A percentile compares a stretch with the other conserved stretches of the same genome.
Evolutionary conservation across 1,140 invertebrate species (phyloP).

Genomic region (Cyclargus thomasi): DNA sequence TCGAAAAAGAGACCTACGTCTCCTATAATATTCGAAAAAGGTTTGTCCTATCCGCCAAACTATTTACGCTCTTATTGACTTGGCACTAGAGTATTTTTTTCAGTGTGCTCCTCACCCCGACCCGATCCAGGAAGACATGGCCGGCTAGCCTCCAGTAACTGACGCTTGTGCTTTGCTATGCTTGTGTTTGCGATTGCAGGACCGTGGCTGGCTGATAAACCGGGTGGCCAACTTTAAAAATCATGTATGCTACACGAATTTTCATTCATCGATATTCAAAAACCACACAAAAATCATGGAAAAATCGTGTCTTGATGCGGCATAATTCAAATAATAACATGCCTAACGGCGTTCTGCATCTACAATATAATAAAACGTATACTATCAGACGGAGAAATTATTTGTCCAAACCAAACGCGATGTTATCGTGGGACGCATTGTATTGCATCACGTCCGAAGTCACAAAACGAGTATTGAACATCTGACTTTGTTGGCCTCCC

Average conservation of each 20-base stretch:
- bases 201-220: constrained; percentile 22
- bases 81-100: constrained; percentile 76
- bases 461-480: background rate
- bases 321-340: background rate
- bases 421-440: background rate
- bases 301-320: background rate
- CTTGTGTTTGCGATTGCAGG: constrained; percentile 42
- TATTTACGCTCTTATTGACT: constrained; percentile 62
- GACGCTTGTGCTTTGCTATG: constrained; percentile 60
- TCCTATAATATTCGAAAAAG: background rate
- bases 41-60: constrained; percentile 43
- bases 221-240: constrained; percentile 11
- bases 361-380: too few relatives aligned
- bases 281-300: too few relatives aligned
- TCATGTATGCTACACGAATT: constrained; percentile 3
- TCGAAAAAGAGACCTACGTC: constrained; percentile 4
- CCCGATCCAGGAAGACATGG: constrained; percentile 60
- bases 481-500: background rate
- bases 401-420: background rate
- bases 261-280: background rate
- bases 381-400: background rate
- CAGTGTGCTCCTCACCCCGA: constrained; percentile 72
- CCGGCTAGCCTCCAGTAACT: constrained; percentile 70
- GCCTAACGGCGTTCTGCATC: too few relatives aligned
- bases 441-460: background rate